A percentile compares a stretch with the other conserved stretches of the same genome.
Evolutionary conservation across 1,140 invertebrate species (phyloP).

Genomic region (Monochamus saltuarius): DNA sequence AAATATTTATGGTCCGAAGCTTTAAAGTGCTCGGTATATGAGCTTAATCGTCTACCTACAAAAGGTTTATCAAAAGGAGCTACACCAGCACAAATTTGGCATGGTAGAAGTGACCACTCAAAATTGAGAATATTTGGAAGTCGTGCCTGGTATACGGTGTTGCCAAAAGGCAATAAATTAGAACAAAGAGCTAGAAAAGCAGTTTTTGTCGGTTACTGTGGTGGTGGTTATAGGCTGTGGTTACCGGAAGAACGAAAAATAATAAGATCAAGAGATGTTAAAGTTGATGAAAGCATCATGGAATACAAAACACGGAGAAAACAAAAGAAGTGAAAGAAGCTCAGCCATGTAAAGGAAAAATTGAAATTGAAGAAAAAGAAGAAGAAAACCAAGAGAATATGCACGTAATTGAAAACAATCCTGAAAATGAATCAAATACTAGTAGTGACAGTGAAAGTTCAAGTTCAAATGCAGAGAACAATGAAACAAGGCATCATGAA

Average conservation of each 20-base stretch:
- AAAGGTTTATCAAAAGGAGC: conserved; percentile 11
- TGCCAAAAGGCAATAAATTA: conserved; percentile 21
- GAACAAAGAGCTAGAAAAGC: conserved; percentile 2
- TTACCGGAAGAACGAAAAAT: conserved; percentile 17
- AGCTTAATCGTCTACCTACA: conserved; percentile 39
- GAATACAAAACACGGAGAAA: conserved; percentile 11
- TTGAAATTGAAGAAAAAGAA: conserved; percentile 7
- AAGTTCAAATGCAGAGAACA: neutral
- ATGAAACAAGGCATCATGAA: neutral
- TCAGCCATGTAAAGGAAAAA: neutral
- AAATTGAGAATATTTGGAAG: conserved; percentile 28
- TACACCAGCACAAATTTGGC: conserved; percentile 20
- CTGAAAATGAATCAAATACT: neutral
- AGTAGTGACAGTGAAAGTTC: neutral
- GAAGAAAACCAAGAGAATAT: neutral
- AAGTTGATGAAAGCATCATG: conserved; percentile 20
- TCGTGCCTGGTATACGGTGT: conserved; percentile 1
- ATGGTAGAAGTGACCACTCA: conserved; percentile 25
- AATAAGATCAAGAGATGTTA: conserved; percentile 20
- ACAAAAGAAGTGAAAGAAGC: conserved; percentile 3
- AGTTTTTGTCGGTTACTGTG: conserved; percentile 21
- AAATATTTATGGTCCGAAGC: conserved; percentile 45
- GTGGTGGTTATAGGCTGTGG: conserved; percentile 24
- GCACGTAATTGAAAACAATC: neutral
- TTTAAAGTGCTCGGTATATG: conserved; percentile 34